A percentile compares a stretch with the other conserved stretches of the same genome.
Evolutionary conservation across 1,140 invertebrate species (phyloP).

Genomic region (Cotesia chilonis): DNA sequence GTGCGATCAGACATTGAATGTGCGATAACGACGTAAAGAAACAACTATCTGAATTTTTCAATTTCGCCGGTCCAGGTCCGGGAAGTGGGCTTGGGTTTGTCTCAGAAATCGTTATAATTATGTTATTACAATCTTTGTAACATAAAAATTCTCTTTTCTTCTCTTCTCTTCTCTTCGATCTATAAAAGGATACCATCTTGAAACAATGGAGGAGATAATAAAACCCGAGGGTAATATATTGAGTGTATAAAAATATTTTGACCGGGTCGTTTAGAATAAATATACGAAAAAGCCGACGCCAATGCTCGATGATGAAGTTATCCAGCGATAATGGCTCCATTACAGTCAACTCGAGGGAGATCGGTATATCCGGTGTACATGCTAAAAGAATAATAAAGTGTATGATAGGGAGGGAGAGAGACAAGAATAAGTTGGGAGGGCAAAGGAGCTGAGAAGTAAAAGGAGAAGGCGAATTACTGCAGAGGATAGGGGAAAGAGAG

Average conservation of each 20-base stretch:
- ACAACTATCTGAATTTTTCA: slow-evolving; percentile 27
- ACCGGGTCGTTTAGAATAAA: slow-evolving; percentile 30
- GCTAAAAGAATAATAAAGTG: background rate
- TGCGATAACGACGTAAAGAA: slow-evolving; percentile 21
- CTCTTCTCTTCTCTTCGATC: no score
- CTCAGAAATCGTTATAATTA: slow-evolving; percentile 25
- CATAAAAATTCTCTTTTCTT: background rate
- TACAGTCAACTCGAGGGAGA: slow-evolving; percentile 47
- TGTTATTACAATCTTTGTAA: slow-evolving; percentile 24
- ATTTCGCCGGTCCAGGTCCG: slow-evolving; percentile 14
- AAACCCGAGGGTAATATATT: background rate
- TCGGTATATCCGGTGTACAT: slow-evolving; percentile 30
- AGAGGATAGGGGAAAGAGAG: slow-evolving; percentile 33
- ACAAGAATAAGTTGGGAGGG: slow-evolving; percentile 24
- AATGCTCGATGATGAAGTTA: slow-evolving; percentile 65
- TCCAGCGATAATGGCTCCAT: slow-evolving; percentile 67
- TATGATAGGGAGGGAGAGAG: background rate
- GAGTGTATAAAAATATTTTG: slow-evolving; percentile 13
- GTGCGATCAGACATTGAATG: slow-evolving; percentile 5
- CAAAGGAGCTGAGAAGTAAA: background rate
- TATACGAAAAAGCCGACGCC: slow-evolving; percentile 46
- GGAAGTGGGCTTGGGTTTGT: slow-evolving; percentile 11
- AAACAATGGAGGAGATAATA: slow-evolving; percentile 4
- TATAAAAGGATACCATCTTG: background rate
- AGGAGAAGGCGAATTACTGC: slow-evolving; percentile 15